These are phyloP conservation scores for Hippocampus mohnikei DNA, from an alignment of 2,113 vertebrate genomes.

Conservation along the genomic window DNA sequence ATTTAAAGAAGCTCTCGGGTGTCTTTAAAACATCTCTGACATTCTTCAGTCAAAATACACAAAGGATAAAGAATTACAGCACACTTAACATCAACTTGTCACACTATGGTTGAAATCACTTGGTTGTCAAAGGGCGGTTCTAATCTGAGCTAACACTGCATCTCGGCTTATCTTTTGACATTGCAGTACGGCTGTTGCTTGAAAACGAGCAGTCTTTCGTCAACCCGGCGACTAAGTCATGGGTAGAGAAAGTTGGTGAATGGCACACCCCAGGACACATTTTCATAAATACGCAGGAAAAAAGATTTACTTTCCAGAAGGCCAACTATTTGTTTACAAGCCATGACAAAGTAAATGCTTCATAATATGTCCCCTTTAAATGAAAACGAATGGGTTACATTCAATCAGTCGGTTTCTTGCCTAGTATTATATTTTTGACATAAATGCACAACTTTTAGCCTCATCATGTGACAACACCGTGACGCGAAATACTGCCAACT, in stretches of 20 bases:
- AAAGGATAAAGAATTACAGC: background rate
- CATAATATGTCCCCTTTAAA: slow-evolving; percentile 8
- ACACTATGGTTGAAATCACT: too few relatives aligned
- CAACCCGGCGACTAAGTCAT: too few relatives aligned
- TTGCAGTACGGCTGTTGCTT: too few relatives aligned
- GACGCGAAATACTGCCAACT: slow-evolving; percentile 24
- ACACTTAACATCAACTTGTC: background rate
- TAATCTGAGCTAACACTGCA: too few relatives aligned
- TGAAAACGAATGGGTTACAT: slow-evolving; percentile 65
- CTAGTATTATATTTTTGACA: slow-evolving; percentile 60
- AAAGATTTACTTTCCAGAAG: background rate
- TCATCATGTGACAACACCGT: slow-evolving; percentile 23
- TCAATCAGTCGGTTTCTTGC: slow-evolving; percentile 76
- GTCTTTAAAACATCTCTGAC: background rate
- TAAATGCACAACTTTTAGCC: slow-evolving; percentile 55
- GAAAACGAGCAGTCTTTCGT: too few relatives aligned
- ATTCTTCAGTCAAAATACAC: background rate
- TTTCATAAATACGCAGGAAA: background rate
- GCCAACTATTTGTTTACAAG: background rate
- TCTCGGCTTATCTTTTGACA: too few relatives aligned
- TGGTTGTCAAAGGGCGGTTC: too few relatives aligned
- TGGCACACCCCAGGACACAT: background rate
- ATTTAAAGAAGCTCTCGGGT: background rate
- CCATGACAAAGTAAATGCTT: background rate
- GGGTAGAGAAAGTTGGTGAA: background rate